Percentiles rank a stretch among this genome's conserved stretches.
These are phyloP conservation scores for Rosalia funebris DNA, from an alignment of 2,888 invertebrate genomes.

Conservation along the genomic window DNA sequence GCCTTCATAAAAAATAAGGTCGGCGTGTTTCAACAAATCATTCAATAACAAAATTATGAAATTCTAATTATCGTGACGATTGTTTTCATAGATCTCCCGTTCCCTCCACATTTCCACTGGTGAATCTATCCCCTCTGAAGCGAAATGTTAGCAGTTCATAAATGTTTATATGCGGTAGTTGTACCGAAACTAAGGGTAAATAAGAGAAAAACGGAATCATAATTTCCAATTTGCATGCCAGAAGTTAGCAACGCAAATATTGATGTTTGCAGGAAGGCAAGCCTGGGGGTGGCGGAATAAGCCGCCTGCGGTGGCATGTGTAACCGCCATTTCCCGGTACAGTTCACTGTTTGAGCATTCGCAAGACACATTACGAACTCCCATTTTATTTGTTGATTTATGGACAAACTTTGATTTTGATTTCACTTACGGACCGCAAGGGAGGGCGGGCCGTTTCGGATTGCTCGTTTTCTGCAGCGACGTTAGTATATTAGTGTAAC, in stretches of 20 bases:
- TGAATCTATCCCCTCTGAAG: too few species aligned
- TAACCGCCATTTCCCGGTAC: constrained; percentile 49
- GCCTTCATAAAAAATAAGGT: too few species aligned
- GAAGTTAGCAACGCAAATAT: constrained; percentile 45
- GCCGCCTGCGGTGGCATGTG: constrained; percentile 36
- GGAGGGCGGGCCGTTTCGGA: background rate
- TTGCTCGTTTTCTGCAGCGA: constrained; percentile 16
- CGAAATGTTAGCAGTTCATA: too few species aligned
- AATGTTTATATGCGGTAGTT: too few species aligned
- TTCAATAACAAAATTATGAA: too few species aligned
- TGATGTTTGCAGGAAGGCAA: constrained; percentile 38
- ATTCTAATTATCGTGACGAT: too few species aligned
- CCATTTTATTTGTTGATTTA: constrained; percentile 54
- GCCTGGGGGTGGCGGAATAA: constrained; percentile 16
- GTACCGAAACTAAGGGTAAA: too few species aligned
- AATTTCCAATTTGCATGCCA: constrained; percentile 2
- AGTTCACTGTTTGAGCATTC: constrained; percentile 50
- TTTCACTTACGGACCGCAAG: constrained; percentile 43
- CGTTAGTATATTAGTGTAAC: background rate
- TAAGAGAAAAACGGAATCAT: constrained; percentile 9
- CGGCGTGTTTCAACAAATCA: too few species aligned
- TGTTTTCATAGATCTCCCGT: too few species aligned
- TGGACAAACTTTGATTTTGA: constrained; percentile 49
- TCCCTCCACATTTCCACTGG: too few species aligned
- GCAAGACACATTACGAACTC: constrained; percentile 48